phyloP scores from a whole-genome alignment of 2,888 invertebrate species.

The Troglohyphantes excavatus region DNA sequence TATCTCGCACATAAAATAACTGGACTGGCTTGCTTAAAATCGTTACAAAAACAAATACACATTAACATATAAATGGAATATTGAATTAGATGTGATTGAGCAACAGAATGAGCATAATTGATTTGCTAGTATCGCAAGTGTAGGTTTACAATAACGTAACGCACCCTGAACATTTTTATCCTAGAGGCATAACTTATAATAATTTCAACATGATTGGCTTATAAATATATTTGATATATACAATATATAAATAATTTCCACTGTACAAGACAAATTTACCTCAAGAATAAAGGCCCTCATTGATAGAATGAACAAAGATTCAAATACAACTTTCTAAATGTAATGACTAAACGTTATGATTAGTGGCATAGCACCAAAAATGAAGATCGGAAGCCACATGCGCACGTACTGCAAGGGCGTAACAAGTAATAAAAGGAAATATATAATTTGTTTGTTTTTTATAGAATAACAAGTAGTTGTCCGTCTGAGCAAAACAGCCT shows the following conservation, averaged over 20 bases:
- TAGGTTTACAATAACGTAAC: constrained; percentile 40
- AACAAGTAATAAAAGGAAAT: constrained; percentile 67
- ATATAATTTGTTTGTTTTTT: constrained; percentile 36
- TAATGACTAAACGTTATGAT: constrained; percentile 60
- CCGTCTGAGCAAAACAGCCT: constrained; percentile 77
- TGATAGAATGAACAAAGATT: constrained; percentile 55
- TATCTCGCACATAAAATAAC: too few species aligned
- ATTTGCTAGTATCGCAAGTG: constrained; percentile 22
- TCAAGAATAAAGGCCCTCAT: constrained; percentile 56
- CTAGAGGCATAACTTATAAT: constrained; percentile 67
- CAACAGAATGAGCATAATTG: constrained; percentile 57
- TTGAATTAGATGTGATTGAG: constrained; percentile 40
- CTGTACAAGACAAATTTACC: constrained; percentile 66
- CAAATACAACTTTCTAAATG: constrained; percentile 61
- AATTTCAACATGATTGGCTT: constrained; percentile 50
- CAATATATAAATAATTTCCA: constrained; percentile 74
- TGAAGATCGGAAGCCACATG: constrained; percentile 37
- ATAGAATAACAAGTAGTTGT: constrained; percentile 51
- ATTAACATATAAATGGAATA: background rate
- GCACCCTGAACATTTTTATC: constrained; percentile 54
- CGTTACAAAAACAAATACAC: constrained; percentile 15
- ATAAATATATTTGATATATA: constrained; percentile 74
- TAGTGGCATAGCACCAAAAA: constrained; percentile 78
- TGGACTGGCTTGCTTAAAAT: background rate
- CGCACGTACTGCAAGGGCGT: constrained; percentile 32